These are phyloP conservation scores for Danio jaintianensis DNA, from an alignment of 2,797 vertebrate species.

Conservation along the genomic window DNA sequence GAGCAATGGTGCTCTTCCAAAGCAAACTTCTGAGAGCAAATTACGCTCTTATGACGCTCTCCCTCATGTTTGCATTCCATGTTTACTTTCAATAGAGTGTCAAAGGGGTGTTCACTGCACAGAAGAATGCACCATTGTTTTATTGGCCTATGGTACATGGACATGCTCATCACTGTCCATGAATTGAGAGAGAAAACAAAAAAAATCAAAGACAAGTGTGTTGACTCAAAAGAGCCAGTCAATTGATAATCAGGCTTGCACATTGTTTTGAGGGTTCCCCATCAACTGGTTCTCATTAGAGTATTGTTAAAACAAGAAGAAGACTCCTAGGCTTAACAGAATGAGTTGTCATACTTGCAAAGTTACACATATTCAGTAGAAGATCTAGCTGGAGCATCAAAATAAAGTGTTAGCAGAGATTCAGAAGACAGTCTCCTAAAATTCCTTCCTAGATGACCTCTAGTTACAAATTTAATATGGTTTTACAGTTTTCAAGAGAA, in stretches of 20 bases:
- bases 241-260: neutral
- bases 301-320: too few species aligned
- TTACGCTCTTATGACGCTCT: neutral
- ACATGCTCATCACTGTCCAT: neutral
- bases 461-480: too few species aligned
- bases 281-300: too few species aligned
- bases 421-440: too few species aligned
- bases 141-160: neutral
- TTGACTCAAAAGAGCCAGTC: conserved; percentile 1
- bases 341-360: too few species aligned
- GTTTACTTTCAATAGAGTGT: conserved; percentile 28
- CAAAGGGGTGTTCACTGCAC: neutral
- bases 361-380: too few species aligned
- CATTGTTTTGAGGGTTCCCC: too few species aligned
- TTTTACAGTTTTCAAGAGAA: too few species aligned
- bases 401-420: too few species aligned
- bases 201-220: neutral
- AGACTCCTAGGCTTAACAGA: too few species aligned
- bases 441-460: too few species aligned
- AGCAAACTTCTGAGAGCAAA: conserved; percentile 8
- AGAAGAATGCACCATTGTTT: conserved; percentile 41
- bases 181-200: conserved; percentile 2
- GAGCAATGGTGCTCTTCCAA: conserved; percentile 25
- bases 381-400: too few species aligned
- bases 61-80: conserved; percentile 11